Evolutionary conservation across 2,888 invertebrate species (phyloP).

Genomic region (Aleiodes alternator): DNA sequence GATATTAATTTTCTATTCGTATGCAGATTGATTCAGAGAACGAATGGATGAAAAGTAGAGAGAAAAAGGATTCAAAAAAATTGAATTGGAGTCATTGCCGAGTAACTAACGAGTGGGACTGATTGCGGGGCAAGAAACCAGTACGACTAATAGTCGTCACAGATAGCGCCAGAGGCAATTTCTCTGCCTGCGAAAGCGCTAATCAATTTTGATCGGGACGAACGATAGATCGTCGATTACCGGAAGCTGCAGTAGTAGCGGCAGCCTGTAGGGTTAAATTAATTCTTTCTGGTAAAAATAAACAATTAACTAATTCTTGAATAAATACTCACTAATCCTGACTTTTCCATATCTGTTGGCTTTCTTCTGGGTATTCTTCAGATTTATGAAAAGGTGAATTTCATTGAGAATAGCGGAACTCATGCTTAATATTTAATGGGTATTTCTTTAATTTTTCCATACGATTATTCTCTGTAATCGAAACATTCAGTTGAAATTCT

Average conservation of each 20-base stretch:
- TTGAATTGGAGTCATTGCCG: not conserved
- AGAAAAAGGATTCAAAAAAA: conserved; percentile 1
- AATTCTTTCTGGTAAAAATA: too few relatives aligned
- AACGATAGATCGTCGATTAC: conserved; percentile 57
- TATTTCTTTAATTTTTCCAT: conserved; percentile 48
- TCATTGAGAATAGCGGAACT: too few relatives aligned
- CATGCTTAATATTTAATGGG: too few relatives aligned
- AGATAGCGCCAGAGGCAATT: conserved; percentile 54
- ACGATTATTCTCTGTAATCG: conserved; percentile 35
- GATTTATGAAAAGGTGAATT: too few relatives aligned
- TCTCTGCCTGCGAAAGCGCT: conserved; percentile 61
- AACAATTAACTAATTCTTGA: too few relatives aligned
- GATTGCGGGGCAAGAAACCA: conserved; percentile 18
- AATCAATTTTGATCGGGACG: conserved; percentile 57
- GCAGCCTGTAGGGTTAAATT: too few relatives aligned
- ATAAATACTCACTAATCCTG: too few relatives aligned
- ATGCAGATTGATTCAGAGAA: conserved; percentile 4
- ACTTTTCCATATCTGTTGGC: too few relatives aligned
- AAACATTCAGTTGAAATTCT: conserved; percentile 10
- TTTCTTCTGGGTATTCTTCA: too few relatives aligned
- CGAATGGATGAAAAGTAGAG: not conserved
- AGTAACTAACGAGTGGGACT: conserved; percentile 1
- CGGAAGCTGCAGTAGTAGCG: conserved; percentile 42
- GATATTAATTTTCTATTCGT: conserved; percentile 20
- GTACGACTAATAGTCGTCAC: conserved; percentile 14